Evolutionary conservation across 2,797 vertebrate genomes (phyloP).

Genomic region (Coendou prehensilis): DNA sequence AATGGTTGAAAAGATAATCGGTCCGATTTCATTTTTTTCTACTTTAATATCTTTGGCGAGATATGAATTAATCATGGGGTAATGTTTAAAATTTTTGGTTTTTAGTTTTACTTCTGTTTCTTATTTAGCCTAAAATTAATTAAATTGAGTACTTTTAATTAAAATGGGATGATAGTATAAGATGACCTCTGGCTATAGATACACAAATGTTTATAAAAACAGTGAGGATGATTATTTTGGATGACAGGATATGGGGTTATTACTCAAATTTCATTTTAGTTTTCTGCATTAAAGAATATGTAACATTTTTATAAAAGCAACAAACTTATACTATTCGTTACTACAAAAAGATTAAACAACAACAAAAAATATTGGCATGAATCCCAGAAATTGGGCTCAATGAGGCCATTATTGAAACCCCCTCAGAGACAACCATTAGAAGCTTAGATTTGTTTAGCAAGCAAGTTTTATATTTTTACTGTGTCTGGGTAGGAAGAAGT

Average conservation of each 20-base stretch:
- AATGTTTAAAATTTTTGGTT: slow-evolving; percentile 1
- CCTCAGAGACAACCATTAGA: slow-evolving; percentile 58
- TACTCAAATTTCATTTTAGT: slow-evolving; percentile 63
- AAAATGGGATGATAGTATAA: background rate
- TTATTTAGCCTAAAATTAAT: slow-evolving; percentile 58
- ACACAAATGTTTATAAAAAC: slow-evolving; percentile 46
- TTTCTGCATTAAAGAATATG: slow-evolving; percentile 40
- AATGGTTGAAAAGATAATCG: background rate
- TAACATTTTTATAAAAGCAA: slow-evolving; percentile 67
- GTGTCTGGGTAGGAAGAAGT: background rate
- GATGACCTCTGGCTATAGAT: slow-evolving; percentile 42
- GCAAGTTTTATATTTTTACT: slow-evolving; percentile 66
- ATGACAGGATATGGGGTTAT: slow-evolving; percentile 55
- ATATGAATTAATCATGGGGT: background rate
- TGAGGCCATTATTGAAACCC: slow-evolving; percentile 67
- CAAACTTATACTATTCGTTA: slow-evolving; percentile 63
- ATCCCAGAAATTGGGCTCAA: slow-evolving; percentile 70
- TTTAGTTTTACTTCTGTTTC: background rate
- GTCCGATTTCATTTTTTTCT: background rate
- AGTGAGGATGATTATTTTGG: slow-evolving; percentile 19
- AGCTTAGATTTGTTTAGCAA: slow-evolving; percentile 58
- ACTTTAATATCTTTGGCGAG: slow-evolving; percentile 37
- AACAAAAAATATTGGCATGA: slow-evolving; percentile 71
- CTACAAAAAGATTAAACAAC: slow-evolving; percentile 73
- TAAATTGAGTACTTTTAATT: slow-evolving; percentile 57